These are phyloP conservation scores for Ganaspis brasiliensis DNA, from an alignment of 2,888 invertebrate genomes.

Conservation along the genomic window DNA sequence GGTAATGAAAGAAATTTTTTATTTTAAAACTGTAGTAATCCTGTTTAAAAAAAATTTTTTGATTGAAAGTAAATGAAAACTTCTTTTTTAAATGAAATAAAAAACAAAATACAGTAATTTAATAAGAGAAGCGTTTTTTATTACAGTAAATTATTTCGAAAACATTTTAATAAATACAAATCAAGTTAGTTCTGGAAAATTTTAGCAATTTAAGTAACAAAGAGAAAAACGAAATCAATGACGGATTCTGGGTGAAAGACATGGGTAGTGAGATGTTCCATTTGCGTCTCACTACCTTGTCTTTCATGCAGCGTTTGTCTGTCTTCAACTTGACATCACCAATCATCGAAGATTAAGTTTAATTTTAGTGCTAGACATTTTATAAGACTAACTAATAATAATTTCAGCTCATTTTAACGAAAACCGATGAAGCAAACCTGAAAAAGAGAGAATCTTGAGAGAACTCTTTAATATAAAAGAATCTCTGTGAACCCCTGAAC, in stretches of 20 bases:
- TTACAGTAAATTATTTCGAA: too few species aligned
- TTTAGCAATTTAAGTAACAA: background rate
- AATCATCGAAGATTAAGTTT: background rate
- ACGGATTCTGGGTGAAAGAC: constrained; percentile 93
- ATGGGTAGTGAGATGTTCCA: constrained; percentile 98
- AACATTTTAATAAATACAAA: background rate
- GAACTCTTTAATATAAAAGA: background rate
- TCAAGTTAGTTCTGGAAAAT: background rate
- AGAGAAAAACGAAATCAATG: constrained; percentile 43
- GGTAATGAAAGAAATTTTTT: too few species aligned
- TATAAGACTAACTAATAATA: background rate
- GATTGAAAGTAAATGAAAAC: too few species aligned
- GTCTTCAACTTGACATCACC: constrained; percentile 56
- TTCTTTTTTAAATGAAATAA: too few species aligned
- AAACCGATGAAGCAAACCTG: background rate
- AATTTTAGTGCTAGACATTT: background rate
- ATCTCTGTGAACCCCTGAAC: constrained; percentile 5
- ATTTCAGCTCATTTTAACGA: background rate
- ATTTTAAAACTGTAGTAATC: too few species aligned
- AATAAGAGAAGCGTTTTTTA: too few species aligned
- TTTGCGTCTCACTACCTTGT: constrained; percentile 98
- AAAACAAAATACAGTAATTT: too few species aligned
- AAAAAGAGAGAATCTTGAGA: constrained; percentile 44
- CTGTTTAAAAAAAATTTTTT: too few species aligned
- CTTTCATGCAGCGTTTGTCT: constrained; percentile 92